Conservation (phyloP, 2,113 vertebrate genomes). For the Petaurus breviceps region DNA sequence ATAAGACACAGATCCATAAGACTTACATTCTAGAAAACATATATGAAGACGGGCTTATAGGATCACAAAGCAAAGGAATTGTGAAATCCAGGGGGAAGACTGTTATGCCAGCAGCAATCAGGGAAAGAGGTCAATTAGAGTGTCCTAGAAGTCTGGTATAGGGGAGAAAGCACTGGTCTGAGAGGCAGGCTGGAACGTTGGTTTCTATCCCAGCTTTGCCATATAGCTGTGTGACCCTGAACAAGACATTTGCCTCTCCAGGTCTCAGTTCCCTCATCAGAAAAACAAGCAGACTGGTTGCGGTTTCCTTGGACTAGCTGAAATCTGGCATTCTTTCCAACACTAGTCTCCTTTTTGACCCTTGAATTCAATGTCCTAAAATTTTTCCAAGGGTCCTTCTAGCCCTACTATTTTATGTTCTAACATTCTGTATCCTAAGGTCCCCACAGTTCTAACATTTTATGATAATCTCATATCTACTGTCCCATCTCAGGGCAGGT, state of each 20-base stretch:
- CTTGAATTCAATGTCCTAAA: neutral
- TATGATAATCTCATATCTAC: neutral
- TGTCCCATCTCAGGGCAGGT: neutral
- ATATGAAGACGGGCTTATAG: neutral
- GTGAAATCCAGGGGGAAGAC: neutral
- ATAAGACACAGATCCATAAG: neutral
- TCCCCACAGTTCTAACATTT: neutral
- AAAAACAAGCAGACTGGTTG: too few species aligned
- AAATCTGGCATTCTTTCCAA: neutral
- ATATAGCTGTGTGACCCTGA: neutral
- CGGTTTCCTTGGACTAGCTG: neutral
- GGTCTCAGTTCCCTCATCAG: too few species aligned
- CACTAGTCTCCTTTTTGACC: neutral
- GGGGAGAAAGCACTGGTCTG: neutral
- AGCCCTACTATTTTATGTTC: neutral
- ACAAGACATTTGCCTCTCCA: neutral
- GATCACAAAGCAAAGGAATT: neutral
- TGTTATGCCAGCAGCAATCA: neutral
- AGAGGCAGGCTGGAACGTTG: neutral
- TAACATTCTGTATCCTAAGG: neutral
- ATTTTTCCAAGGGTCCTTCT: neutral
- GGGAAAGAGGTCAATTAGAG: neutral
- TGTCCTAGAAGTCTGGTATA: neutral
- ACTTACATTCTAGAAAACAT: neutral
- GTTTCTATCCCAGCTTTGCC: neutral